Base-by-base conservation (phyloP, 2,888 invertebrate species). In the Heteromurus nitidus region DNA sequence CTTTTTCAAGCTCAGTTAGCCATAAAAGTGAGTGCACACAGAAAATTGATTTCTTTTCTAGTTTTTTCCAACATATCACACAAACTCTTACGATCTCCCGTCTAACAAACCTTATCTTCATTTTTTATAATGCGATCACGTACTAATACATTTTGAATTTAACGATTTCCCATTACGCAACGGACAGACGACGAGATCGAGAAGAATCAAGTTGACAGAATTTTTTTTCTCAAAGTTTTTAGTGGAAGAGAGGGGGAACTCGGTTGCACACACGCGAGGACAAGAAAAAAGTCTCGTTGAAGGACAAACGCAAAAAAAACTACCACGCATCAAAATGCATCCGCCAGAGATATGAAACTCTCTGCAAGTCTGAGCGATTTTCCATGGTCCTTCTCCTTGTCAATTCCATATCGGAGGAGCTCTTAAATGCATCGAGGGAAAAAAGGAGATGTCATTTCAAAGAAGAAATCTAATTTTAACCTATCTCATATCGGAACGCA, bases 141-240 rank as follows among this genome's bases (percentile, higher is more conserved):
- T 76, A 68, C 76, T 76, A 76, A 76, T 76, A 76, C 65, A 76
- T 76, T 76, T 76, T 76, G 68, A 76, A 68, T 76, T 76, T 76
- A 76, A 76, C 76, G 76, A 76, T 76, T 76, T 68, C 20, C 76
- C 42, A 76, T 76, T 68, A 76, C 60, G 16, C 47, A 47, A 11
- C 7, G 16, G 50, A 28, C 1, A 50, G 28, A 28, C 30, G 28
- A 60, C 58, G 42, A 53, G 50, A 69, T 31, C 36, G 26, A 70
- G n/a, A 60, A 18, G 31, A 58, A 44, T 22, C 50, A 50, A 20
- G 2, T 1, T 20, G 50, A 50, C 50, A 20, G 44, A 44, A 44
- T 20, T 50, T 50, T 18, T 50, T 47, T n/a, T 47, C 3, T n/a
- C 16, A 20, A 18, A 50, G n/a, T n/a, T n/a, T n/a, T n/a, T n/a